Base-by-base conservation (phyloP, 2,113 vertebrate genomes). In the Mormyrus iriodes region DNA sequence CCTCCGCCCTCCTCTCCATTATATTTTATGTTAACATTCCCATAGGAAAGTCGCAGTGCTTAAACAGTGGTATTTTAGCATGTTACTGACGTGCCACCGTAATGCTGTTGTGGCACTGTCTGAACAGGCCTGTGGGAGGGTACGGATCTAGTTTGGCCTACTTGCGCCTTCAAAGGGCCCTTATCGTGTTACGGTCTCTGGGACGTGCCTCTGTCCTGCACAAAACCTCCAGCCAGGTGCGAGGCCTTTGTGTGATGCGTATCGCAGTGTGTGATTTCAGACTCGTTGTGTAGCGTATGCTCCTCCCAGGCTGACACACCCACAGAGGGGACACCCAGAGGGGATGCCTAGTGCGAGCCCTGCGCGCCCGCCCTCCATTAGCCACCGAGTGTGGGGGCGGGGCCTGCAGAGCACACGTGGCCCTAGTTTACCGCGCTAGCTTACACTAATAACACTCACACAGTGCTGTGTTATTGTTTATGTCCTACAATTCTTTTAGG, bases 371-470 rank as follows among this genome's bases (percentile, higher is more conserved):
- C 94, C 93, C 15, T 76, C 93, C 92, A 93, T 93, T 95, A 94
- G 91, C 88, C 83, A 85, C 92, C 91, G 92, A 93, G 92, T 88
- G 90, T 91, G 91, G 79, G 88, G 90, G 85, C 5, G 92, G 87
- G 83, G 90, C 93, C 95, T 93, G 93, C 92, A 92, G 94, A 95
- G 93, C 93, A 92, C 90, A 91, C 93, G 93, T 94, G 93, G 94
- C 94, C 95, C 94, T 93, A 95, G 94, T 94, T 96, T 95, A 95
- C 95, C 95, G 95, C 92, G 95, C 89, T 7, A 21, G 53, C 24
- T 7, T 69, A n/a, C n/a, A 31, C n/a, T 69, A n/a, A n/a, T n/a
- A n/a, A n/a, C n/a, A 12, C 27, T n/a, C 27, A 4, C 61, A 69
- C 61, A 31, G n/a, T 31, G 4, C 31, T 10, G 10, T 31, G 27